Evolutionary conservation across 2,888 invertebrate species (phyloP).

Genomic region (Lasioglossum malachurum): DNA sequence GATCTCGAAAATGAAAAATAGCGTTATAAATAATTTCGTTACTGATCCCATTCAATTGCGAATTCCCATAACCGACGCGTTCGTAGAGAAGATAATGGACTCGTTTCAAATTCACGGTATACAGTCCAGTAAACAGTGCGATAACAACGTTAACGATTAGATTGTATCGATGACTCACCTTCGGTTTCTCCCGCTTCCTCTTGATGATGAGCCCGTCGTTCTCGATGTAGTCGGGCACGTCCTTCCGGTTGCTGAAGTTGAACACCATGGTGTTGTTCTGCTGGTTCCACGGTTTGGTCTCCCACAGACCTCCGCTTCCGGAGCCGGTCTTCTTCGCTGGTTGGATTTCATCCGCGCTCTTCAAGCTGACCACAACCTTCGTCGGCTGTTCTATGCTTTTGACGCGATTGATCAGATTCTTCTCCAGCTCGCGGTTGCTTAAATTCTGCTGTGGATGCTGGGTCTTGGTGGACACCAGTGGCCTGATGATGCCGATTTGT

Average conservation of each 20-base stretch:
- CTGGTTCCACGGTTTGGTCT: constrained; percentile 85
- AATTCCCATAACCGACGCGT: not conserved
- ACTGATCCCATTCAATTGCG: not conserved
- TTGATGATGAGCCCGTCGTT: constrained; percentile 93
- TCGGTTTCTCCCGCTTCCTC: constrained; percentile 89
- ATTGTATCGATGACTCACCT: constrained; percentile 87
- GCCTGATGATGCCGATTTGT: constrained; percentile 86
- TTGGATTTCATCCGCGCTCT: constrained; percentile 83
- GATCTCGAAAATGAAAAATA: no score
- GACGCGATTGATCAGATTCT: constrained; percentile 89
- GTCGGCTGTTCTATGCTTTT: constrained; percentile 87
- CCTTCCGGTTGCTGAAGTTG: constrained; percentile 94
- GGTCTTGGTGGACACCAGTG: constrained; percentile 84
- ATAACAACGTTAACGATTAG: constrained; percentile 7
- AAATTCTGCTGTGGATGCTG: constrained; percentile 84
- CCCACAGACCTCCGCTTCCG: constrained; percentile 81
- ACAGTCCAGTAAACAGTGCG: not conserved
- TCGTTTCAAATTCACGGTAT: not conserved
- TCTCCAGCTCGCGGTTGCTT: constrained; percentile 89
- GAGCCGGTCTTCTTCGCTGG: constrained; percentile 79
- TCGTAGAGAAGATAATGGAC: not conserved
- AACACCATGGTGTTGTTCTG: constrained; percentile 92
- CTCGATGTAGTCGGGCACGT: constrained; percentile 96
- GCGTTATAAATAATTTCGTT: not conserved
- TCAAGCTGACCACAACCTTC: constrained; percentile 85